Percentiles rank a stretch among this genome's conserved stretches.
Conservation (phyloP, 2,888 invertebrate species). For the Oconnorella tubifera region DNA sequence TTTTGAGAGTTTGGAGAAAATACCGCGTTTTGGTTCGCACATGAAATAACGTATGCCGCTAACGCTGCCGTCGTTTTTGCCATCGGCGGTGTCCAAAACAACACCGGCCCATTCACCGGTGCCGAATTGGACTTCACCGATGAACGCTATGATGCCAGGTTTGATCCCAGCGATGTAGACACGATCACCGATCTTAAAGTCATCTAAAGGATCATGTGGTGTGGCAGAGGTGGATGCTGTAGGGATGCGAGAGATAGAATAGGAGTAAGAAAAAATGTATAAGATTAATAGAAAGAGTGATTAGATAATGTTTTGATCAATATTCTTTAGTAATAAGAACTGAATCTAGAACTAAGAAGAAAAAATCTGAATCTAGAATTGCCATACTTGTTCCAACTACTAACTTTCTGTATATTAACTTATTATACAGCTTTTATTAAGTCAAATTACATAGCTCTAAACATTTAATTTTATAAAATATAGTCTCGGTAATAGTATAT, state of each 20-base stretch:
- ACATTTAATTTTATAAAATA: too few species aligned
- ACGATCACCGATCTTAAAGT: constrained; percentile 89
- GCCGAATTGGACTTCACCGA: constrained; percentile 56
- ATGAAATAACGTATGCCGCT: constrained; percentile 55
- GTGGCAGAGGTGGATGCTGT: constrained; percentile 17
- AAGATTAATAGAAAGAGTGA: too few species aligned
- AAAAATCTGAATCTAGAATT: too few species aligned
- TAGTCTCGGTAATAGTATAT: too few species aligned
- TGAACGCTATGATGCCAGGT: constrained; percentile 53
- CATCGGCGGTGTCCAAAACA: constrained; percentile 49
- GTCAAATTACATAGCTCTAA: too few species aligned
- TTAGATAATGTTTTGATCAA: too few species aligned
- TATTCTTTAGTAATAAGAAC: neutral
- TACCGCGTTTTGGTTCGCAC: constrained; percentile 54
- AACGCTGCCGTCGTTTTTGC: constrained; percentile 57
- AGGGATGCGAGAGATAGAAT: too few species aligned
- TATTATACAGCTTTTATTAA: too few species aligned
- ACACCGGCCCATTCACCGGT: constrained; percentile 56
- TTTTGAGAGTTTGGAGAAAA: constrained; percentile 66
- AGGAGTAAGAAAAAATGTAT: too few species aligned
- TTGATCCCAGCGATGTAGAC: constrained; percentile 67
- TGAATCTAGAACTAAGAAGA: neutral
- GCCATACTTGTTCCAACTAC: too few species aligned
- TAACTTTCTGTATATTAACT: too few species aligned
- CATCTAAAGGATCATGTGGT: constrained; percentile 67